These are phyloP conservation scores for Poeciliopsis retropinna DNA, from an alignment of 2,113 vertebrate genomes.

Conservation along the genomic window DNA sequence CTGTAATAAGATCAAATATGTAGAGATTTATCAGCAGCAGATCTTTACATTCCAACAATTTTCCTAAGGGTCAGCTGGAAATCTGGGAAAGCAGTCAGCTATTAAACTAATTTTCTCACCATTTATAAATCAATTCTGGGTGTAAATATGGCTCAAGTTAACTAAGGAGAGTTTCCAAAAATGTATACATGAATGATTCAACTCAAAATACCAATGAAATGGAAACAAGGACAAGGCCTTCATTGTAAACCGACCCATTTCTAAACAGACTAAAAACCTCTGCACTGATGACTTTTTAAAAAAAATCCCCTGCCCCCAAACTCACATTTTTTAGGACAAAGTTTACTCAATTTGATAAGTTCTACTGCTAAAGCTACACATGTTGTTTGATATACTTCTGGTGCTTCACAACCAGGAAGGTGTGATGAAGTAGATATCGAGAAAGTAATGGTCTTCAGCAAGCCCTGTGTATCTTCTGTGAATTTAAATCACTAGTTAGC, in stretches of 20 bases:
- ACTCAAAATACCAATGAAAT: too few relatives aligned
- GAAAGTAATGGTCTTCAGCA: not conserved
- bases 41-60: not conserved
- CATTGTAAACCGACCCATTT: too few relatives aligned
- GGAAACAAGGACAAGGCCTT: too few relatives aligned
- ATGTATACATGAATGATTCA: too few relatives aligned
- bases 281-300: too few relatives aligned
- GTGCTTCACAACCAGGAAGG: not conserved
- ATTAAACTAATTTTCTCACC: too few relatives aligned
- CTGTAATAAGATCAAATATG: not conserved
- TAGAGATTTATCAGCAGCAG: not conserved
- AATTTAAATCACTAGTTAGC: not conserved
- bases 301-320: too few relatives aligned
- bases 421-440: not conserved
- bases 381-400: not conserved
- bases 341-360: not conserved
- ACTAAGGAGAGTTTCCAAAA: too few relatives aligned
- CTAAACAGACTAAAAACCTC: too few relatives aligned
- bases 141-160: too few relatives aligned
- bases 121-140: too few relatives aligned
- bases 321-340: not conserved
- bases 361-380: not conserved
- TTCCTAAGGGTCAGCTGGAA: not conserved
- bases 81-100: too few relatives aligned
- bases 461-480: not conserved